Evolutionary conservation across 2,797 vertebrate genomes (phyloP), one percentile per base, ranked within the genome.

Genomic region (Crax fasciolata): DNA sequence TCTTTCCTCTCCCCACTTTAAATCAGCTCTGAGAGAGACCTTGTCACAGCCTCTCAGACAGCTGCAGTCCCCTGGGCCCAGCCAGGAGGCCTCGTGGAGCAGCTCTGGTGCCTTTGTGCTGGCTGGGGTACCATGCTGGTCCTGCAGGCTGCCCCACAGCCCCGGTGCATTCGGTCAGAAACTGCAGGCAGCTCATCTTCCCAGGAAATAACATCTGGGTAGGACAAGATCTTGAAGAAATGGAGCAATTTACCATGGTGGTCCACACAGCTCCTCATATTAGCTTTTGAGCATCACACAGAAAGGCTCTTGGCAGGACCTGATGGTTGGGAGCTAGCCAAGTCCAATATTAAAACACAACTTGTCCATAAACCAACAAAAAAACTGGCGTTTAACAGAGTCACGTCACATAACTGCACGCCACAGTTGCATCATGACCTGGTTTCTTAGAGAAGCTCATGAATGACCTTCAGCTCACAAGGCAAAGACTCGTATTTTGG

Each of bases 191-290:
- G 52, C 48, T 71, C 14, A 5, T 65, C 41, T 51, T 90, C 55
- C 39, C 55, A 49, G 39, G 11, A 87, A 32, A 13, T 23, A 54
- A 51, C 54, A 63, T 49, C 43, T 24, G 10, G 57, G 21, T 8
- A 84, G 20, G 20, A 79, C 2, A 0, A 2, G 2, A 66, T 66
- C 58, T 73, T 39, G 73, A 70, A 0, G 0, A 84, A 46, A 18
- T 63, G 48, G 48, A 30, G 30, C 35, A n/a, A 65, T 43, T 72
- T 49, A 73, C 25, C 38, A 54, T 0, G 10, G 20, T 17, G 41
- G 52, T 79, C 55, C 39, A 54, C 32, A 49, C 48, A 67, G 44
- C 39, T 82, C 48, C 32, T 89, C 73, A 14, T 30, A 11, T 21
- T 15, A 72, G 14, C 55, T 84, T 55, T 49, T 51, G 43, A 88